Evolutionary conservation across 2,888 invertebrate genomes (phyloP), one percentile per base, ranked within the genome.

Genomic region (Seira sanloemensis): DNA sequence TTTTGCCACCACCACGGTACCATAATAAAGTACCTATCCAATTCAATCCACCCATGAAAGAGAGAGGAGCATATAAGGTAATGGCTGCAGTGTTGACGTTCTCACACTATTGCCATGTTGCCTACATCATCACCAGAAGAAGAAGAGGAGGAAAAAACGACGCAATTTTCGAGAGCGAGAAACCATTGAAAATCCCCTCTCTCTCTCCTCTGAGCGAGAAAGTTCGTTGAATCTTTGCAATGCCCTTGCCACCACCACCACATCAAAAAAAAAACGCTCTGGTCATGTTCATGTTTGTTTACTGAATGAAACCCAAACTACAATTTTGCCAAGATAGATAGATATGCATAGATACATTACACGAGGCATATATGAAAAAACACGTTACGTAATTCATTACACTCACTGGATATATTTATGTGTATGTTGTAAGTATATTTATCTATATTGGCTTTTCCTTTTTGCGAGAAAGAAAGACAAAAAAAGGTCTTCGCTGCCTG

Each of bases 191-290:
- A 27, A 24, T 73, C 46, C 37, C 26, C 66, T 24, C n/a, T n/a
- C n/a, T n/a, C n/a, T n/a, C n/a, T n/a, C n/a, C n/a, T n/a, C 26
- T 19, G 16, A 21, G 66, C 66, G 73, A 79, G 65, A 80, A 80
- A 80, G 80, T 80, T 80, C 74, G 80, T 80, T 80, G 80, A 66
- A 80, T 74, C 74, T 65, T 71, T 2, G 76, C 37, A 37, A 37
- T 37, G 37, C 37, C 37, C 37, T 37, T 37, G 37, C 37, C 37
- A 37, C 37, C 37, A 37, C 37, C n/a, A n/a, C n/a, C n/a, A n/a
- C n/a, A n/a, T n/a, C n/a, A n/a, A n/a, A n/a, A n/a, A n/a, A n/a
- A n/a, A n/a, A n/a, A n/a, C n/a, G 12, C 37, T 9, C 12, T 37
- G 37, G 37, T 37, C 37, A 37, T 37, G 37, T 37, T 37, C 37